Percentiles rank a stretch among this genome's conserved stretches.
Evolutionary conservation across 2,888 invertebrate species (phyloP).

Genomic region (Tanaodytes sp.): DNA sequence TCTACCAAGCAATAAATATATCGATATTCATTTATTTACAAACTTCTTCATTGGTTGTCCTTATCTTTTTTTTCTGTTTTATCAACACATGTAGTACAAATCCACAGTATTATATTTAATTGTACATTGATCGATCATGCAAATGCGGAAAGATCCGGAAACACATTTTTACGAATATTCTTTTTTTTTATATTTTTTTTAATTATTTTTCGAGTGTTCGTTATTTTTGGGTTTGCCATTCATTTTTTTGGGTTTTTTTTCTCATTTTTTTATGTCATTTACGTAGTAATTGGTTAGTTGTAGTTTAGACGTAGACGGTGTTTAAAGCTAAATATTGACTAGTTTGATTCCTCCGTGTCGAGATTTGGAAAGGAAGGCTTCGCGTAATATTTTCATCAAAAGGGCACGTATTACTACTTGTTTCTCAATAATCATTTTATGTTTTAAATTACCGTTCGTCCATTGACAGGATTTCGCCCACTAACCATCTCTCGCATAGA

Average conservation of each 20-base stretch:
- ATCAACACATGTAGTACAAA: conserved; percentile 56
- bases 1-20: conserved; percentile 56
- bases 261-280: conserved; percentile 24
- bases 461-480: no score
- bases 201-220: conserved; percentile 44
- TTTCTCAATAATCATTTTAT: conserved; percentile 31
- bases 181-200: conserved; percentile 30
- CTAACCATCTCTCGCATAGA: conserved; percentile 11
- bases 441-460: conserved; percentile 25
- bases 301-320: conserved; percentile 63
- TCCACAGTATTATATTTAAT: conserved; percentile 55
- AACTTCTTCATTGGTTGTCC: conserved; percentile 35
- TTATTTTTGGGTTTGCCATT: conserved; percentile 50
- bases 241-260: conserved; percentile 28
- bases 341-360: conserved; percentile 67
- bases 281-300: conserved; percentile 46
- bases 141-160: conserved; percentile 54
- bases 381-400: conserved; percentile 43
- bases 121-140: conserved; percentile 55
- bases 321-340: conserved; percentile 73
- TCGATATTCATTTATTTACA: conserved; percentile 55
- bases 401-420: conserved; percentile 41
- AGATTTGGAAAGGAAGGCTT: conserved; percentile 51
- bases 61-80: conserved; percentile 27
- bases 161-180: conserved; percentile 51